Base-by-base conservation (phyloP, 2,888 invertebrate species). In the Acholoe squamosa region DNA sequence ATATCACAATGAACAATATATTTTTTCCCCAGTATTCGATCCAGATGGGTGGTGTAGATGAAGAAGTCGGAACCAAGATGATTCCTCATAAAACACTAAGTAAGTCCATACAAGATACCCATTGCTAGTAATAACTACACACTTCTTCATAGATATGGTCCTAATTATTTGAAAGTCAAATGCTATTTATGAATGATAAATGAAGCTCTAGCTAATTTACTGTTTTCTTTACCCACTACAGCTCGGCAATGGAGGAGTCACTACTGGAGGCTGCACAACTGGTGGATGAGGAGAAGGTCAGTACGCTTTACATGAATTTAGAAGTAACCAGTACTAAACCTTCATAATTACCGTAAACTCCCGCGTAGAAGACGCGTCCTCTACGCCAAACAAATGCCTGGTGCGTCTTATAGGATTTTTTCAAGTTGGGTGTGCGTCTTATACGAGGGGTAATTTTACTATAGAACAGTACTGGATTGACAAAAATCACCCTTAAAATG, bases 221-320 rank as follows among this genome's bases (percentile, higher is more conserved):
- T 43, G 10, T 43, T 43, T 10, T 43, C 43, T 43, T 43, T 43
- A 10, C 10, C 43, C 43, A 43, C 43, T 28, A 12, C 89, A 89
- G 89, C 89, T 28, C 89, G 89, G 1, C 89, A 89, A 28, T 61
- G 61, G 89, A 33, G 89, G n/a, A 89, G 67, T 67, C 71, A 67
- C 43, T 89, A 67, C 67, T 89, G 89, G 89, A 28, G 89, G 28
- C 61, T 89, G 7, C 89, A 67, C 54, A 89, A 67, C 22, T 67
- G 61, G 89, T 61, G 61, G 67, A 67, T 67, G 43, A 0, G 89
- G 16, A 61, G 71, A 67, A 89, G 89, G 89, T 89, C 10, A 56
- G 88, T 88, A 22, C 25, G 43, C 14, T 33, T 84, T 33, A 84
- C 84, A 16, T 31, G 3, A 0, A 19, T 28, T 14, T 77, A n/a